Evolutionary conservation across 1,140 invertebrate genomes (phyloP).

Genomic region (Musca domestica): DNA sequence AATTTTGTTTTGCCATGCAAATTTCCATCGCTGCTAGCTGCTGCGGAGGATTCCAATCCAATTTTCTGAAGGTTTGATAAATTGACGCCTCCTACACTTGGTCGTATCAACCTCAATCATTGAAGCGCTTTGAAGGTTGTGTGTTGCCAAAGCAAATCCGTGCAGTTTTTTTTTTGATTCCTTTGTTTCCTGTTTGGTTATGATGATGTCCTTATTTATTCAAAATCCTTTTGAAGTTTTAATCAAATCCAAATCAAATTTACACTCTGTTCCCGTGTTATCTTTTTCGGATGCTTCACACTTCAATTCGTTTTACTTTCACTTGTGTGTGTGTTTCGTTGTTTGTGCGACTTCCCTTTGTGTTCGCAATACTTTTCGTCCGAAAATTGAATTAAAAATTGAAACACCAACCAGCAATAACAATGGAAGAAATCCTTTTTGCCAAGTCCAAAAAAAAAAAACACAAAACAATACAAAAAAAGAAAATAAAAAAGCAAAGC

Average conservation of each 20-base stretch:
- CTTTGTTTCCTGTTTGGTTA: background rate
- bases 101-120: too few relatives aligned
- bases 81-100: background rate
- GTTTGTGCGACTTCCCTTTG: background rate
- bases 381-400: conserved; percentile 22
- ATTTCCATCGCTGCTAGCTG: too few relatives aligned
- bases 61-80: background rate
- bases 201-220: conserved; percentile 13
- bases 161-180: background rate
- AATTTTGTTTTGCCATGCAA: too few relatives aligned
- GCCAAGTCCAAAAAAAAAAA: background rate
- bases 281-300: conserved; percentile 17
- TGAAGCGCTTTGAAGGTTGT: too few relatives aligned
- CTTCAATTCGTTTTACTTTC: conserved; percentile 15
- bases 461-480: background rate
- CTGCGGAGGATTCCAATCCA: background rate
- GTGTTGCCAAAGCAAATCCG: too few relatives aligned
- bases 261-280: conserved; percentile 10
- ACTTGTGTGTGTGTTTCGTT: background rate
- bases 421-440: conserved; percentile 7
- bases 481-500: background rate
- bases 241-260: conserved; percentile 26
- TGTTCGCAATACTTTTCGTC: background rate
- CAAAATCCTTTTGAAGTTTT: conserved; percentile 22
- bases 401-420: conserved; percentile 11